Conservation (phyloP, 2,113 vertebrate genomes). For the Ammodytes dubius region DNA sequence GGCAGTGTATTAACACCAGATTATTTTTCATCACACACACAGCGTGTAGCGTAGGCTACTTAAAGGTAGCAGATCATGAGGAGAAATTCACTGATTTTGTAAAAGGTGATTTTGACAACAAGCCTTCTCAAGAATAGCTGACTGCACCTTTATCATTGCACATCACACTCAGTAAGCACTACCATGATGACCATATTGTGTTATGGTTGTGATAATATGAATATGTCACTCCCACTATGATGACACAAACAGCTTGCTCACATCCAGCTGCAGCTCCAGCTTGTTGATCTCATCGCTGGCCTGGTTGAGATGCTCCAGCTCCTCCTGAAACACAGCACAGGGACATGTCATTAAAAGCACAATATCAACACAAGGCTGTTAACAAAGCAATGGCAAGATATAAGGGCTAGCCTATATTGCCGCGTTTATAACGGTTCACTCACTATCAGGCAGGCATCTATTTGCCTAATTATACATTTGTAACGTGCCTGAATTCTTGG, state of each 20-base stretch:
- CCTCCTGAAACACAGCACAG: conserved; percentile 85
- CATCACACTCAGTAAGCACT: not conserved
- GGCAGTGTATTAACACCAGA: too few relatives aligned
- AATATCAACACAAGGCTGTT: too few relatives aligned
- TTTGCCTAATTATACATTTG: not conserved
- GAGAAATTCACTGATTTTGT: too few relatives aligned
- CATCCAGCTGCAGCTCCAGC: conserved; percentile 92
- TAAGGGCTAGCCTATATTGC: too few relatives aligned
- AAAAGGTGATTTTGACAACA: too few relatives aligned
- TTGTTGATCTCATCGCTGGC: conserved; percentile 93
- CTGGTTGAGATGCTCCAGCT: conserved; percentile 93
- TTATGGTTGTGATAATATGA: not conserved
- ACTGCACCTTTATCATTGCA: not conserved
- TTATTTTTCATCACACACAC: not conserved
- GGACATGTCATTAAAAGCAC: not conserved
- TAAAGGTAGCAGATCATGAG: too few relatives aligned
- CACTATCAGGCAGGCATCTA: not conserved
- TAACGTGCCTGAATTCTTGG: conserved; percentile 84
- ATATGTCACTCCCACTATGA: not conserved
- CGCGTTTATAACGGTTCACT: too few relatives aligned
- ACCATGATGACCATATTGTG: too few relatives aligned
- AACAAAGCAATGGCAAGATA: not conserved
- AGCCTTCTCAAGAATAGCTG: too few relatives aligned
- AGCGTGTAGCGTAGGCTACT: not conserved
- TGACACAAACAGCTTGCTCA: conserved; percentile 75